Evolutionary conservation across 1,140 invertebrate genomes (phyloP).

Genomic region (Drosophila azteca): DNA sequence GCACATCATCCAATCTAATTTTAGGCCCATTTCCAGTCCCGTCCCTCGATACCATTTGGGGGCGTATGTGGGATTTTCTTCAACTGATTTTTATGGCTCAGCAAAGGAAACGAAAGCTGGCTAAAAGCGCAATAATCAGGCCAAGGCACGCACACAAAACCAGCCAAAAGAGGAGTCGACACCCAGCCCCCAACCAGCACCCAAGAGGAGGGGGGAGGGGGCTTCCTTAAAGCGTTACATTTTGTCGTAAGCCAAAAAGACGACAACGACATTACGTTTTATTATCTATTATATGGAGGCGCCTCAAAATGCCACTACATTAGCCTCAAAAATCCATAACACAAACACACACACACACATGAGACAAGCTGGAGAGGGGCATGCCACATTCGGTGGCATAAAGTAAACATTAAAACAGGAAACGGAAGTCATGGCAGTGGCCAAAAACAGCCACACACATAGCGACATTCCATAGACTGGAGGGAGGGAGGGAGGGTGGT

Average conservation of each 20-base stretch:
- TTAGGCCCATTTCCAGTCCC: conserved; percentile 54
- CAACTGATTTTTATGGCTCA: conserved; percentile 73
- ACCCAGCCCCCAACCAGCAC: too few species aligned
- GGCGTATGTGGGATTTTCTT: conserved; percentile 56
- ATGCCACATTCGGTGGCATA: conserved; percentile 47
- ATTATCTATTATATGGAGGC: conserved; percentile 79
- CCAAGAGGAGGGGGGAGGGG: too few species aligned
- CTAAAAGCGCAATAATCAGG: conserved; percentile 70
- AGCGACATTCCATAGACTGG: conserved; percentile 44
- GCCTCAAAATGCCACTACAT: conserved; percentile 75
- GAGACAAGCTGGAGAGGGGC: conserved; percentile 8
- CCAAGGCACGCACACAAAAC: conserved; percentile 55
- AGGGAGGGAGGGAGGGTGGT: conserved; percentile 8
- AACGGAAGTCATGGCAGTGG: conserved; percentile 66
- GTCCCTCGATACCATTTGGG: conserved; percentile 56
- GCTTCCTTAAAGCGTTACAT: conserved; percentile 34
- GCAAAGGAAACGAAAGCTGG: conserved; percentile 13
- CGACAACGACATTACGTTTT: conserved; percentile 74
- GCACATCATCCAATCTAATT: conserved; percentile 80
- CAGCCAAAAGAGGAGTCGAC: conserved; percentile 21
- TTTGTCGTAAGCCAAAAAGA: conserved; percentile 64
- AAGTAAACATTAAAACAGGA: conserved; percentile 82
- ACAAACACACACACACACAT: conserved; percentile 12
- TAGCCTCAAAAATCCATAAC: conserved; percentile 69
- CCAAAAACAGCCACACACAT: conserved; percentile 33